Percentiles rank a stretch among this genome's conserved stretches.
Evolutionary conservation across 2,888 invertebrate species (phyloP).

Genomic region (Tinea pellionella): DNA sequence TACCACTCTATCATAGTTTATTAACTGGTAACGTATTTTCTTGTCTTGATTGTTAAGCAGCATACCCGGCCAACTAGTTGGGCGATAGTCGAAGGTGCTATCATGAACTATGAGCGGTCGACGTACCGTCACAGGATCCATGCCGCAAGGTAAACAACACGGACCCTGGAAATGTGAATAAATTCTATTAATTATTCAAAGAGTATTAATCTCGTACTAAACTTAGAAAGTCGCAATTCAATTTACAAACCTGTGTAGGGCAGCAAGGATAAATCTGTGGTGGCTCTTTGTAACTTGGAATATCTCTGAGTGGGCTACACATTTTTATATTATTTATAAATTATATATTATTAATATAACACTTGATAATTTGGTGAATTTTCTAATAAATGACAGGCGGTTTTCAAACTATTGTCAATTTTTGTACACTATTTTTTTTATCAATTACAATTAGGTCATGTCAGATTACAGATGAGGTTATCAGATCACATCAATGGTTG

Average conservation of each 20-base stretch:
- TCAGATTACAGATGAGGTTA: too few species aligned
- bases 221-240: neutral
- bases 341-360: neutral
- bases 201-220: too few species aligned
- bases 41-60: conserved; percentile 54
- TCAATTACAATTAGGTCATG: too few species aligned
- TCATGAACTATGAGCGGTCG: conserved; percentile 55
- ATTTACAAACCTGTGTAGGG: conserved; percentile 32
- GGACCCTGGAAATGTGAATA: conserved; percentile 41
- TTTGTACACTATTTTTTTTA: too few species aligned
- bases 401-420: neutral
- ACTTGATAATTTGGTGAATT: neutral
- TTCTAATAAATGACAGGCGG: neutral
- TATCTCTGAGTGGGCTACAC: conserved; percentile 38
- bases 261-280: conserved; percentile 38
- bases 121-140: conserved; percentile 50
- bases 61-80: conserved; percentile 58
- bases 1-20: conserved; percentile 48
- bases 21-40: conserved; percentile 54
- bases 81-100: conserved; percentile 57
- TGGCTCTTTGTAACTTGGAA: conserved; percentile 45
- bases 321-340: conserved; percentile 22
- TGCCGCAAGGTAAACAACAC: conserved; percentile 46
- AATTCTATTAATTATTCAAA: too few species aligned
- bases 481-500: too few species aligned